These are phyloP conservation scores for Rhea americana DNA, from an alignment of 2,113 vertebrate species.

Conservation along the genomic window DNA sequence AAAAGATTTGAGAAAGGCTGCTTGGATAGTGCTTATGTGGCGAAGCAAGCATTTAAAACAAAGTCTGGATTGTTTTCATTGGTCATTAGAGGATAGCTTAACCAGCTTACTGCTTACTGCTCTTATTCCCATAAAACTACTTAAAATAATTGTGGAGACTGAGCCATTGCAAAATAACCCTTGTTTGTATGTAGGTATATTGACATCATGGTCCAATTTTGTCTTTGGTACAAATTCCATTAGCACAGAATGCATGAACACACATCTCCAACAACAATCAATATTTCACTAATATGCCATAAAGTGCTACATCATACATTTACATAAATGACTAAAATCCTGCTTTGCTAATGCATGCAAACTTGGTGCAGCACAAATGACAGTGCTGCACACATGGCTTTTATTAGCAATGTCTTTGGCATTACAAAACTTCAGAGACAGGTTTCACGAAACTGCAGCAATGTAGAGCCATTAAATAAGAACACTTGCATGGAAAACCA, in stretches of 20 bases:
- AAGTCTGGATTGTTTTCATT: background rate
- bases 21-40: background rate
- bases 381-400: background rate
- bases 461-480: background rate
- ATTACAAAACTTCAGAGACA: background rate
- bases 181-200: background rate
- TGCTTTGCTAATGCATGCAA: background rate
- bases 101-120: background rate
- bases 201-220: slow-evolving; percentile 4
- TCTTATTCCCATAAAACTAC: slow-evolving; percentile 33
- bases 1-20: background rate
- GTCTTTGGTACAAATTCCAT: background rate
- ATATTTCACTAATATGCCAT: background rate
- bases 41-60: background rate
- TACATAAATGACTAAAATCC: background rate
- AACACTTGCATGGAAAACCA: background rate
- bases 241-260: background rate
- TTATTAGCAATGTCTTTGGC: background rate
- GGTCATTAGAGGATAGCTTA: background rate
- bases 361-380: background rate
- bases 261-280: slow-evolving; percentile 2
- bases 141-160: slow-evolving; percentile 9
- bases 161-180: background rate
- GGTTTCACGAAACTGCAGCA: background rate
- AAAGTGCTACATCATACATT: background rate